Percentiles rank a stretch among this genome's conserved stretches.
Conservation (phyloP, 2,113 vertebrate species). For the Psittacara wagleri region DNA sequence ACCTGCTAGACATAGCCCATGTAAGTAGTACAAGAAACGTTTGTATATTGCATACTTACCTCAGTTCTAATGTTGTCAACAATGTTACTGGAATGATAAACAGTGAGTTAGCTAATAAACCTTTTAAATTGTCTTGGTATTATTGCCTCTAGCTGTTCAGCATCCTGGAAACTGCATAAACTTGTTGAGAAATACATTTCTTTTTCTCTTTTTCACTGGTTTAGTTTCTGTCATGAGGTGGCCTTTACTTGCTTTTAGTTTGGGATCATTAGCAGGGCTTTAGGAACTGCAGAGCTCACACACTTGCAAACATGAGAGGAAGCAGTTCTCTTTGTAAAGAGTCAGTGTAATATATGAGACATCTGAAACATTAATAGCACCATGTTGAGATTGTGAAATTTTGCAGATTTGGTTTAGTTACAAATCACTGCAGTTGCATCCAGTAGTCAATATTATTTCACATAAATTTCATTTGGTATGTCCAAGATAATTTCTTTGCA, state of each 20-base stretch:
- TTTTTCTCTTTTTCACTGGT: not conserved
- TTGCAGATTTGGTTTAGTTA: not conserved
- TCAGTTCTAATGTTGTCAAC: not conserved
- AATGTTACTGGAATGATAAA: not conserved
- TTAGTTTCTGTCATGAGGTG: not conserved
- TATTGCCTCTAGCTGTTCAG: not conserved
- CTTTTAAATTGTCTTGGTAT: not conserved
- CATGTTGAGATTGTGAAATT: not conserved
- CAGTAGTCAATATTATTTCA: not conserved
- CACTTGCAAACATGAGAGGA: not conserved
- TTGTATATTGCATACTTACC: not conserved
- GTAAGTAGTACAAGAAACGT: conserved; percentile 68
- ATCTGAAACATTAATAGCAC: not conserved
- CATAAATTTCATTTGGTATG: not conserved
- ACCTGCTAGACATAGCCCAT: conserved; percentile 91
- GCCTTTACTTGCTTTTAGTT: not conserved
- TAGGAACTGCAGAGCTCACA: not conserved
- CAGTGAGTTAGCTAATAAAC: not conserved
- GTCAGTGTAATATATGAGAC: not conserved
- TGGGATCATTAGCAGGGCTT: not conserved
- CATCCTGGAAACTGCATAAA: not conserved
- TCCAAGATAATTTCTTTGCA: not conserved
- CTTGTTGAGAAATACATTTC: not conserved
- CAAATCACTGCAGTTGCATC: not conserved
- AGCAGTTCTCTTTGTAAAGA: not conserved